Evolutionary conservation across 2,113 vertebrate species (phyloP).

Genomic region (Melanocharis versteri): DNA sequence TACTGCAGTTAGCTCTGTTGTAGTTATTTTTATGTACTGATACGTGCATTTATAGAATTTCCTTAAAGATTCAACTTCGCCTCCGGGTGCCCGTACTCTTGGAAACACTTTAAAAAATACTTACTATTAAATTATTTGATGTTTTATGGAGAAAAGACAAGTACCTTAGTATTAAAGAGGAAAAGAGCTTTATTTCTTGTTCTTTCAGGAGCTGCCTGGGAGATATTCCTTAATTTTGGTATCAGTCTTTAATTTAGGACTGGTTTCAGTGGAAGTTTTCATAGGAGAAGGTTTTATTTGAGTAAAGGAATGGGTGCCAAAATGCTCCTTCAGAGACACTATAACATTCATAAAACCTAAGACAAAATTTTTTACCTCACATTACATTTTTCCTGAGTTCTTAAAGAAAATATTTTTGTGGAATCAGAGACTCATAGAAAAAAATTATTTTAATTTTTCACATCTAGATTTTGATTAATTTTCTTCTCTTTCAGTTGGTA

Average conservation of each 20-base stretch:
- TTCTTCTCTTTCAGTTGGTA: background rate
- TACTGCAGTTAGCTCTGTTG: background rate
- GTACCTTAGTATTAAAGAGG: background rate
- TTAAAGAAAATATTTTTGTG: background rate
- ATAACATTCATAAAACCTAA: background rate
- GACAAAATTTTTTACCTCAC: background rate
- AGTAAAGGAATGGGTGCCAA: background rate
- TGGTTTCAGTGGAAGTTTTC: background rate
- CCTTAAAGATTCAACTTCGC: constrained; percentile 7
- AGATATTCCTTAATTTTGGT: background rate
- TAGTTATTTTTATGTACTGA: background rate
- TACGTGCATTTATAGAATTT: background rate
- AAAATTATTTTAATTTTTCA: background rate
- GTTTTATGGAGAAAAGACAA: background rate
- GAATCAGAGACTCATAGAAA: background rate
- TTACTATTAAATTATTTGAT: background rate
- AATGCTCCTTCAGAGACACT: background rate
- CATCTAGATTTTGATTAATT: background rate
- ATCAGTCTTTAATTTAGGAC: too few relatives aligned
- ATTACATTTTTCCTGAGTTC: background rate
- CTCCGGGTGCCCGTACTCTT: background rate
- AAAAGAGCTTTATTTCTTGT: background rate
- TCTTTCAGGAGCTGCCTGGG: background rate
- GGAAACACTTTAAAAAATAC: background rate
- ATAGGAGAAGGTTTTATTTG: background rate